Percentiles rank a stretch among this genome's conserved stretches.
Evolutionary conservation across 2,888 invertebrate genomes (phyloP).

Genomic region (Eledona agricola): DNA sequence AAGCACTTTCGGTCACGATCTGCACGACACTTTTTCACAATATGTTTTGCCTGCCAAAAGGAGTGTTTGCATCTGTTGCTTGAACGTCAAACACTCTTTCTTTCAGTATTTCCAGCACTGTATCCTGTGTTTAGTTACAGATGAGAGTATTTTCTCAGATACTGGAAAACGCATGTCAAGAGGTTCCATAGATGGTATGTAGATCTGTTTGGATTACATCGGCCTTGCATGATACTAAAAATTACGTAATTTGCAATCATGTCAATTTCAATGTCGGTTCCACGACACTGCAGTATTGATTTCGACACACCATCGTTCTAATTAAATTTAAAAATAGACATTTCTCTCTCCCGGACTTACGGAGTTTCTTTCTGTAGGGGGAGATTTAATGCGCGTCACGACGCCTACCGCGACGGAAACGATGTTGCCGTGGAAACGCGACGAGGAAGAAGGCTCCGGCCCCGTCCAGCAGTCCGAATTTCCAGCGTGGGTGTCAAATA

Average conservation of each 20-base stretch:
- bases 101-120: conserved; percentile 38
- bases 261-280: too few relatives aligned
- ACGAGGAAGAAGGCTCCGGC: conserved; percentile 75
- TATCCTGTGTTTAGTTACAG: conserved; percentile 61
- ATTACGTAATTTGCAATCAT: too few relatives aligned
- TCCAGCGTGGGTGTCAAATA: conserved; percentile 94
- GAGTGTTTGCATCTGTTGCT: conserved; percentile 11
- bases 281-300: too few relatives aligned
- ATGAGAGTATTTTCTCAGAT: conserved; percentile 63
- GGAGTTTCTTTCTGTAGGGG: conserved; percentile 59
- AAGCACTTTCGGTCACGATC: too few relatives aligned
- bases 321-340: too few relatives aligned
- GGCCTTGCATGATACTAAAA: not conserved
- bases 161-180: conserved; percentile 61
- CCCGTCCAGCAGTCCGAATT: conserved; percentile 80
- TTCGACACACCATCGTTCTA: too few relatives aligned
- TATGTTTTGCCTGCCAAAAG: conserved; percentile 8
- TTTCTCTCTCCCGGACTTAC: too few relatives aligned
- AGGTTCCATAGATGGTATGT: conserved; percentile 64
- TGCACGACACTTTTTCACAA: conserved; percentile 6
- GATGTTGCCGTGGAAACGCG: conserved; percentile 92
- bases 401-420: conserved; percentile 90
- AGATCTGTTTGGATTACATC: conserved; percentile 15
- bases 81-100: conserved; percentile 15
- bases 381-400: conserved; percentile 78